Evolutionary conservation across 2,888 invertebrate genomes (phyloP), one percentile per base, ranked within the genome.

Genomic region (Gari tellinella): DNA sequence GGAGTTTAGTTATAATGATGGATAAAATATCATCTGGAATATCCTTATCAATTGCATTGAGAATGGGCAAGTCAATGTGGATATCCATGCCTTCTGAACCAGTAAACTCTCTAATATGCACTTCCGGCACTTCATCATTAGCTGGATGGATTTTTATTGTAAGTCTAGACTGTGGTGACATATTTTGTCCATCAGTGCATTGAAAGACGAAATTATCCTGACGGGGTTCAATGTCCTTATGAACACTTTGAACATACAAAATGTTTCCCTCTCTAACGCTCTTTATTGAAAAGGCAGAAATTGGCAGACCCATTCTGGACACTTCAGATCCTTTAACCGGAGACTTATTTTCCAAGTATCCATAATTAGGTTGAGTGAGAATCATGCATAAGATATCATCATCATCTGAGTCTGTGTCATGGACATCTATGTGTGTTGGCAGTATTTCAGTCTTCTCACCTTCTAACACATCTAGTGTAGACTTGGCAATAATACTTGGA

Each of bases 211-310:
- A 89, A 25, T 78, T 62, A 75, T 92, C 92, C 5, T 79, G 74
- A 10, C 84, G 75, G 0, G 92, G 91, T 73, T 92, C 92, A 31
- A 89, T 75, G 2, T 90, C 90, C 67, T 87, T 84, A 67, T 92
- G 92, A n/a, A 91, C 86, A 73, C 91, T 92, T 73, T 92, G 92
- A 8, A 91, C 89, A 81, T 92, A 92, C 65, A 88, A 87, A 25
- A 92, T 84, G 48, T 85, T 77, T 4, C 87, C 88, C 15, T 80
- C 55, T 15, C 84, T 64, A 14, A 92, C 48, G 69, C 91, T 90
- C n/a, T 80, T 69, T 7, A 88, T 75, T 26, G 86, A 86, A 78
- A 92, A 92, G 2, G 90, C 88, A 19, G 89, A 89, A 25, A 91
- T 81, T 17, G 91, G 89, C 41, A 88, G 82, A 0, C 91, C 91